Evolutionary conservation across 64 coral and sea anemone genomes (phyloP), one percentile per base, ranked within the genome.

Genomic region (Cladopsammia gracilis): DNA sequence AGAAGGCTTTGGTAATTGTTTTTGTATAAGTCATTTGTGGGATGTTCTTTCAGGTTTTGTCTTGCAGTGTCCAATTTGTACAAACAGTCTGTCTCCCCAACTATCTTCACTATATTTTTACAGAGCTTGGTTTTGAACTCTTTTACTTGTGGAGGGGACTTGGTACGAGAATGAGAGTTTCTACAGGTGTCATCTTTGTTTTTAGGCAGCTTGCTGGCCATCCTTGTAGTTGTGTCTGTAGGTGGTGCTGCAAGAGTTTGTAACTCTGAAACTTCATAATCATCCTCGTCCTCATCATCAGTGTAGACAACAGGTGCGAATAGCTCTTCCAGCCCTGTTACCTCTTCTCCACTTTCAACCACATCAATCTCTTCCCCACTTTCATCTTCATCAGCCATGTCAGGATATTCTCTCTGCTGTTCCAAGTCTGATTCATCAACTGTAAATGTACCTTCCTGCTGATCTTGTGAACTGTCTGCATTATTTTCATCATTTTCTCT

Each of bases 41-140:
- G 62, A 25, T 81, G 65, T 45, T n/a, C 50, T 81, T 54, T 90
- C 47, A 45, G 20, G 14, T 82, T 82, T 53, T 25, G 25, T 24
- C 77, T 64, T 42, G 49, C 26, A 64, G 22, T 71, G 16, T 90
- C 89, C 65, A 72, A 70, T 26, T 60, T 6, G 47, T 62, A 61
- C 44, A 91, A 67, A 16, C 26, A 20, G 3, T 45, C 59, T 43
- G 78, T 71, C 48, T 83, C 62, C 18, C 66, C 66, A 16, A 83
- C 2, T 7, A 91, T 57, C 58, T 58, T 82, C 11, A 61, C 70
- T 16, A 91, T 71, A 59, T 80, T 64, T 20, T 91, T 91, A 7
- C 16, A 64, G 68, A 91, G 77, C 67, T 58, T 73, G 51, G 89
- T 91, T 14, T 25, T 58, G 18, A 76, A 20, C 44, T 3, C 59